Evolutionary conservation across 2,797 vertebrate species (phyloP), one percentile per base, ranked within the genome.

Genomic region (Poliocrania exsul): DNA sequence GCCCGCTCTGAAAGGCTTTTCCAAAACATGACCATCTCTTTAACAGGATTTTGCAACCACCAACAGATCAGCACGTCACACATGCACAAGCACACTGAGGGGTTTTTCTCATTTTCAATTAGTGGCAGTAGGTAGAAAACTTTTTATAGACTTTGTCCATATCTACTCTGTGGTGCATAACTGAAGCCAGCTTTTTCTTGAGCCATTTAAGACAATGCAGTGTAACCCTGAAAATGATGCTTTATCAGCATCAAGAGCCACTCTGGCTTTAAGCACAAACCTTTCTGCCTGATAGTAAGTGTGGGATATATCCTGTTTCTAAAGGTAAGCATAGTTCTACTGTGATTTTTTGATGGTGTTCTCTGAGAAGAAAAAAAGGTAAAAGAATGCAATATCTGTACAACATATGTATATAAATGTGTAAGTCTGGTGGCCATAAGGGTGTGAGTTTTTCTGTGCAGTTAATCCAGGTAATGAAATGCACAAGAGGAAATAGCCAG

Each of bases 21-120:
- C 31, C 28, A 21, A 72, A 65, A 10, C 24, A 10, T 0, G 0
- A 1, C 25, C n/a, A 1, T 49, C 56, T 44, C 58, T 21, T 33
- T 13, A 10, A 13, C 3, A 53, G 40, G 6, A n/a, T 42, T n/a
- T 3, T 5, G 10, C 13, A 44, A 8, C 24, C 8, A 6, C 28
- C 24, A 5, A 4, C 4, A n/a, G 18, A 57, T 65, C 46, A 21
- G 23, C 28, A 5, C 6, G 1, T 42, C 33, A 14, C 28, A 2
- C 3, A 3, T 13, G 13, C 17, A 20, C 23, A 28, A 86, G 35
- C 13, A 11, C 29, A 14, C 7, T 1, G 3, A 26, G 29, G 21
- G 23, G 8, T 4, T 26, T 37, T 74, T 42, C 13, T 72, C 19
- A 23, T 53, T 87, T 86, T 49, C 50, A 29, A 40, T 46, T 44